Percentiles rank a stretch among this genome's conserved stretches.
These are phyloP conservation scores for Cataglyphis hispanica DNA, from an alignment of 1,140 invertebrate species.

Conservation along the genomic window DNA sequence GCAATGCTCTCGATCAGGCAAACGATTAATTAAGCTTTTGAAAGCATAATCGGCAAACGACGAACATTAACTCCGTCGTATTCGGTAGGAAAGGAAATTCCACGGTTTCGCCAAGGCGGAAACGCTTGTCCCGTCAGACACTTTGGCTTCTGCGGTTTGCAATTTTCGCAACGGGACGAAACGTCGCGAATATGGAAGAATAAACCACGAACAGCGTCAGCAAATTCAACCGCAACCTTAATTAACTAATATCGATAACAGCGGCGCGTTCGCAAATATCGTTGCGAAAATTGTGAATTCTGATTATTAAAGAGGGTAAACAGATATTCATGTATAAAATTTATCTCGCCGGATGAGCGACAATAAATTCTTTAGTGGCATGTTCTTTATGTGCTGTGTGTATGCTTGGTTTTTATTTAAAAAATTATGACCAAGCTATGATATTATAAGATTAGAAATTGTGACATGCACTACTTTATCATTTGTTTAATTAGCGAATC, in stretches of 20 bases:
- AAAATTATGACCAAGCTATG: neutral
- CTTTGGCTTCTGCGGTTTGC: conserved; percentile 56
- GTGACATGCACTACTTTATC: neutral
- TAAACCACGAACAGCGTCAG: conserved; percentile 14
- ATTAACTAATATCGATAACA: conserved; percentile 41
- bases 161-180: conserved; percentile 53
- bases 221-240: conserved; percentile 48
- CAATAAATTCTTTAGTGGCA: neutral
- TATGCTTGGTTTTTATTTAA: neutral
- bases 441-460: neutral
- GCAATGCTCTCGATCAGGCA: neutral
- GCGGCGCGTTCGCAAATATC: neutral
- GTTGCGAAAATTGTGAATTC: conserved; percentile 23
- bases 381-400: neutral
- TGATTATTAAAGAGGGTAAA: neutral
- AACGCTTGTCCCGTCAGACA: conserved; percentile 21
- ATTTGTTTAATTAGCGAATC: neutral
- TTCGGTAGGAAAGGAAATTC: conserved; percentile 30
- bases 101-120: conserved; percentile 42
- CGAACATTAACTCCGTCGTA: conserved; percentile 20
- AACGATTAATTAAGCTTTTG: conserved; percentile 55
- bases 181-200: neutral
- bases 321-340: neutral
- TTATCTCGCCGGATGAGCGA: neutral
- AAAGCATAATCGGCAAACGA: conserved; percentile 37